Base-by-base conservation (phyloP, 2,797 vertebrate species). In the Parotocinclus haroldoi region DNA sequence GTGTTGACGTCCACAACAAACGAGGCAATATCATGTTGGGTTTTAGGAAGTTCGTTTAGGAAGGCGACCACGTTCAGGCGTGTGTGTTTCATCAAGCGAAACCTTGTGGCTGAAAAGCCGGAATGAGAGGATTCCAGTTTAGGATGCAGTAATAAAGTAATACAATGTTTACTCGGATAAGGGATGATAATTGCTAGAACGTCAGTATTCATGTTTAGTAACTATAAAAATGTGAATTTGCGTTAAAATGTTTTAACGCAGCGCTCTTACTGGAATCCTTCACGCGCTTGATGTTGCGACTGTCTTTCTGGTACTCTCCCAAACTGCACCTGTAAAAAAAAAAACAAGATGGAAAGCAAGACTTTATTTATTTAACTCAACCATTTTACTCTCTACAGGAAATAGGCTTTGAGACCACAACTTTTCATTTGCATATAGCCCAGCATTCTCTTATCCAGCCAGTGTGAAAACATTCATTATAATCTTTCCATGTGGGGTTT, bases 1-100 rank as follows among this genome's bases (percentile, higher is more conserved):
- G 92, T 93, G 63, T 93, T 94, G 4, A 98, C 91, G 0, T 98
- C 95, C 2, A 97, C 84, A 1, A 87, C 90, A 7, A 96, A 96
- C 10, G 94, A 95, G 13, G 91, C 92, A 0, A 90, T 75, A 58
- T 98, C 95, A 0, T 98, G 95, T 60, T 94, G 95, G 0, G 95
- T 97, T 80, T 91, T 94, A 53, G 95, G 95, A 4, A 98, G 75
- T 76, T 96, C 95, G 0, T 94, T 96, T 60, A 98, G 87, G 74
- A 96, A 96, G 5, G 94, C 94, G 27, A 98, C 95, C 0, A 96
- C 94, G 0, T 93, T 94, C 44, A 97, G 85, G 3, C 94, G 86
- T 0, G 93, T 96, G 80, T 97, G 93, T 62, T 97, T 98, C 44
- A 97, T 81, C 1, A 95, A 83, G 14, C 90, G 89, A 79, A 90